Base-by-base conservation (phyloP, 2,113 vertebrate species). In the Orycteropus afer region DNA sequence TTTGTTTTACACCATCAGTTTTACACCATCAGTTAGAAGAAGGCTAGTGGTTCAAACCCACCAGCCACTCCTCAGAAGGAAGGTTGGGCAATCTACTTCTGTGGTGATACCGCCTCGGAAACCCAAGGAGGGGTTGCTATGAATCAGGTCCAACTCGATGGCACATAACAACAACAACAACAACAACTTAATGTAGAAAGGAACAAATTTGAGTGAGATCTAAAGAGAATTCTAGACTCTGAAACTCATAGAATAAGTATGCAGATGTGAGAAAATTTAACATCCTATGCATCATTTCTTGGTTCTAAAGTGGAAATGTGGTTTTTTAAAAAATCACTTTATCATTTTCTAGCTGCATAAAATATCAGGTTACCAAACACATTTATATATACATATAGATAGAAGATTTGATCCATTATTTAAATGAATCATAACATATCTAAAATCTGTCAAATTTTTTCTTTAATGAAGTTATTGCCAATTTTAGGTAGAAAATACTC, bases 401-500 rank as follows among this genome's bases (percentile, higher is more conserved):
- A 86, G 82, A 86, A 91, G n/a, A 65, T 92, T 89, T 89, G 61
- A 59, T 95, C 25, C 37, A 86, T 71, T 13, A 73, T 11, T 87
- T 88, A 87, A 51, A 61, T 80, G 95, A 96, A 95, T 32, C 9
- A 29, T 22, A 94, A 93, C 4, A 22, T 47, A 89, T 40, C 32
- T 87, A 86, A 97, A 94, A 89, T 49, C 40, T 87, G 45, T 49
- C 34, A 4, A 86, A 67, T 23, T 51, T 81, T 93, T 89, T 85
- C 42, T 90, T 90, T 87, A 88, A 45, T 83, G 91, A 95, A 80
- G 25, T 32, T 55, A 69, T 67, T 91, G 90, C 32, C 34, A 82
- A 53, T 93, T 95, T 91, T 86, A 94, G 69, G 67, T 49, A 93
- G 3, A 95, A 95, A 79, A 55, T 73, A 86, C 13, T 40, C 74